These are phyloP conservation scores for Coregonus suidteri DNA, from an alignment of 2,797 vertebrate species.

Conservation along the genomic window DNA sequence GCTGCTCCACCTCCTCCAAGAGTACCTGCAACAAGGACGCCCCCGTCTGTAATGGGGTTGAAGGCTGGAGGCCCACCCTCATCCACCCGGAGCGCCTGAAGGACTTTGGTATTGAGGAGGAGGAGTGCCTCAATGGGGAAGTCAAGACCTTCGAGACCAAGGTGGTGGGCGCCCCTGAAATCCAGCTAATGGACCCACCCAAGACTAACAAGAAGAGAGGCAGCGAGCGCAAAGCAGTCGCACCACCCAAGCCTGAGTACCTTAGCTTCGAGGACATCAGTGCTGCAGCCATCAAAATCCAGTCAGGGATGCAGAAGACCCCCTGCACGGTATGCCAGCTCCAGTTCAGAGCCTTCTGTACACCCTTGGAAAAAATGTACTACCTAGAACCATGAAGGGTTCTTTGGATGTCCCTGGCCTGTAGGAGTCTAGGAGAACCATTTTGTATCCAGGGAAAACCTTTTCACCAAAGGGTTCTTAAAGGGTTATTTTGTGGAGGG, in stretches of 20 bases:
- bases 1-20: constrained; percentile 34
- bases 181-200: constrained; percentile 69
- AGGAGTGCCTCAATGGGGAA: constrained; percentile 82
- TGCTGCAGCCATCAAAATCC: constrained; percentile 87
- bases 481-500: neutral
- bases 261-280: constrained; percentile 90
- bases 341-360: neutral
- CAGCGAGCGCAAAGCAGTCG: constrained; percentile 58
- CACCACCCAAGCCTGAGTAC: constrained; percentile 66
- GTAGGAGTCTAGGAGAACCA: neutral
- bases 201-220: constrained; percentile 62
- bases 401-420: neutral
- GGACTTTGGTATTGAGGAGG: constrained; percentile 83
- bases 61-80: constrained; percentile 69
- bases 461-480: neutral
- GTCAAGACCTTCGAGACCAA: constrained; percentile 76
- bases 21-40: constrained; percentile 58
- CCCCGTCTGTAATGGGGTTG: constrained; percentile 67
- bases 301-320: constrained; percentile 84
- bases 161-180: constrained; percentile 64
- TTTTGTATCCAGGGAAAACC: neutral
- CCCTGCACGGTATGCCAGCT: constrained; percentile 82
- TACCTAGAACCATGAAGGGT: neutral
- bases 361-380: neutral
- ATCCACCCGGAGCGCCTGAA: constrained; percentile 87